A percentile compares a stretch with the other conserved stretches of the same genome.
phyloP scores from a whole-genome alignment of 1,140 invertebrate species.

The Drosophila albomicans region DNA sequence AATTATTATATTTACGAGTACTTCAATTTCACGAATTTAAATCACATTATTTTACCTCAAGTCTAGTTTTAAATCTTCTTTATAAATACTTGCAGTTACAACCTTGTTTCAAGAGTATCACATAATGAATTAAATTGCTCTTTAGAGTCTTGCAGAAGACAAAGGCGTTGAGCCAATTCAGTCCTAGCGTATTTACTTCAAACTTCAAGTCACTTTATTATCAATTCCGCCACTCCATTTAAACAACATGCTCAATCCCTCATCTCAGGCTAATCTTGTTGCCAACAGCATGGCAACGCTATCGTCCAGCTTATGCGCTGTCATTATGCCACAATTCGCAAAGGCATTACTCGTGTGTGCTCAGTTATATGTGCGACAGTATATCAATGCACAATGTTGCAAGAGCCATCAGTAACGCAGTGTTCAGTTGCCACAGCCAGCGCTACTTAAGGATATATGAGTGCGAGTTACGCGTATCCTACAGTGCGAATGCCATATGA shows the following conservation, averaged over 20 bases:
- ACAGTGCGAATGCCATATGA: slow-evolving; percentile 6
- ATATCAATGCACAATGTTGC: slow-evolving; percentile 18
- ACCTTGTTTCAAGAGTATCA: too few relatives aligned
- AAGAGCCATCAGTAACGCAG: slow-evolving; percentile 9
- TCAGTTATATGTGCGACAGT: background rate
- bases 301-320: background rate
- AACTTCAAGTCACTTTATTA: background rate
- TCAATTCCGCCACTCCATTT: background rate
- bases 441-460: slow-evolving; percentile 6
- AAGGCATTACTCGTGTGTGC: slow-evolving; percentile 6
- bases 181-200: too few relatives aligned
- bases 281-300: background rate
- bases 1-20: too few relatives aligned
- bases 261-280: background rate
- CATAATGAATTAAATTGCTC: too few relatives aligned
- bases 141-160: too few relatives aligned
- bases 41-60: too few relatives aligned
- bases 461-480: background rate
- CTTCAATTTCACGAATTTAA: too few relatives aligned
- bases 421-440: slow-evolving; percentile 2
- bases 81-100: too few relatives aligned
- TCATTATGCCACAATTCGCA: slow-evolving; percentile 1
- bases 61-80: too few relatives aligned
- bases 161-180: too few relatives aligned
- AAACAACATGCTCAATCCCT: background rate